Percentiles rank a stretch among this genome's conserved stretches.
phyloP scores from a whole-genome alignment of 2,888 invertebrate genomes.

The Bellardia bayeri region DNA sequence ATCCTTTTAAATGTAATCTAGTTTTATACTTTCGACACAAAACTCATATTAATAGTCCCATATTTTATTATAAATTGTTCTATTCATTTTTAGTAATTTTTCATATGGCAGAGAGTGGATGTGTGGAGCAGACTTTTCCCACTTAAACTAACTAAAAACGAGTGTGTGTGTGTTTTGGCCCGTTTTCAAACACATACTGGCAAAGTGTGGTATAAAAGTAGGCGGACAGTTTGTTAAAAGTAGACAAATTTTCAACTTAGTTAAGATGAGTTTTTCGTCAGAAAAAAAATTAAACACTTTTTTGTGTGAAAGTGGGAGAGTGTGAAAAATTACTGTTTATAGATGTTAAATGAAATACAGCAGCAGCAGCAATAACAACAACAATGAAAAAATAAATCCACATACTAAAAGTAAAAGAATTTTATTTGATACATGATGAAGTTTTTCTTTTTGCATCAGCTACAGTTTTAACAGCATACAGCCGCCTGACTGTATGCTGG shows the following conservation, averaged over 20 bases:
- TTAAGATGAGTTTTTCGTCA: constrained; percentile 40
- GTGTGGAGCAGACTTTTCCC: not conserved
- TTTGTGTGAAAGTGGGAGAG: constrained; percentile 40
- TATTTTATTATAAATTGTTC: constrained; percentile 73
- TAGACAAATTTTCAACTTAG: constrained; percentile 71
- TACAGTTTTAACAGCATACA: not conserved
- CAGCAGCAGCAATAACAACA: constrained; percentile 21
- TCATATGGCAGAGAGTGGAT: constrained; percentile 36
- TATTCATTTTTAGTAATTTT: constrained; percentile 70
- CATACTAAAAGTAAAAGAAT: constrained; percentile 13
- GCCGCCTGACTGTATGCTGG: constrained; percentile 24
- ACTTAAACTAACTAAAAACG: constrained; percentile 2
- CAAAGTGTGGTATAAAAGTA: constrained; percentile 60
- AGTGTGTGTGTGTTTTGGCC: not conserved
- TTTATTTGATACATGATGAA: constrained; percentile 56
- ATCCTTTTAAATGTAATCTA: constrained; percentile 71
- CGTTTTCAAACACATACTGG: not conserved
- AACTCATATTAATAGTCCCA: constrained; percentile 72
- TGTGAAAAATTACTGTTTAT: constrained; percentile 74
- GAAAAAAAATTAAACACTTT: not conserved
- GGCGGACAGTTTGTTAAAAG: constrained; percentile 72
- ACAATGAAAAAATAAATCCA: constrained; percentile 13
- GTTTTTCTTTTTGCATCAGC: constrained; percentile 25
- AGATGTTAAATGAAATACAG: constrained; percentile 63
- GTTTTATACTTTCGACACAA: constrained; percentile 68